Percentiles rank a stretch among this genome's conserved stretches.
Evolutionary conservation across 2,888 invertebrate genomes (phyloP).

Genomic region (Sussaba pulchella): DNA sequence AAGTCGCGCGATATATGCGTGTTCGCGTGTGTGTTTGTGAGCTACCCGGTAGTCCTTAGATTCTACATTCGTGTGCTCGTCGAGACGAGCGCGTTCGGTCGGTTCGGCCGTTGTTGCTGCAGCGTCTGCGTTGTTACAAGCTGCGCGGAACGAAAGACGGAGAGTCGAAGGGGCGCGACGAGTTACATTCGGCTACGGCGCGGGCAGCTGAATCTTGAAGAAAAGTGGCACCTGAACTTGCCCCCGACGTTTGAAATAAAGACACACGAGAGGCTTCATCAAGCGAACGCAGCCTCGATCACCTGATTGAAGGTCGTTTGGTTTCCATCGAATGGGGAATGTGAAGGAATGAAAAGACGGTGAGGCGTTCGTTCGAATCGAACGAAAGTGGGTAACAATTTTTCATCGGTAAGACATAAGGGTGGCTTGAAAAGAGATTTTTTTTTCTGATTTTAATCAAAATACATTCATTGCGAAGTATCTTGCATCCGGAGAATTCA

Average conservation of each 20-base stretch:
- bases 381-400: no score
- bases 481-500: no score
- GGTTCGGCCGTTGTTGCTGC: conserved; percentile 49
- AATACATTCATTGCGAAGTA: no score
- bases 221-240: conserved; percentile 78
- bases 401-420: no score
- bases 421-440: no score
- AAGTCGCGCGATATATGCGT: conserved; percentile 45
- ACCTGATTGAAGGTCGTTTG: conserved; percentile 72
- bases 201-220: conserved; percentile 79
- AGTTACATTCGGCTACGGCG: conserved; percentile 62
- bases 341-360: no score
- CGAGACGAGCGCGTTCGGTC: conserved; percentile 38
- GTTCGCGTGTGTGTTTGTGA: conserved; percentile 47
- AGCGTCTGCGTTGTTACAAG: conserved; percentile 46
- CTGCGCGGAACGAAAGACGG: conserved; percentile 45
- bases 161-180: conserved; percentile 31
- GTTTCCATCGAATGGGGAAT: conserved; percentile 68
- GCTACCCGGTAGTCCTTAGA: conserved; percentile 76
- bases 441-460: no score
- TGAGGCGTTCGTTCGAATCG: no score
- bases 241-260: conserved; percentile 45
- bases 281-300: conserved; percentile 36
- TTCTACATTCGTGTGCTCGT: conserved; percentile 72
- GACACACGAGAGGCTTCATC: conserved; percentile 18